Evolutionary conservation across 2,888 invertebrate species (phyloP), one percentile per base, ranked within the genome.

Genomic region (Macrophya alboannulata): DNA sequence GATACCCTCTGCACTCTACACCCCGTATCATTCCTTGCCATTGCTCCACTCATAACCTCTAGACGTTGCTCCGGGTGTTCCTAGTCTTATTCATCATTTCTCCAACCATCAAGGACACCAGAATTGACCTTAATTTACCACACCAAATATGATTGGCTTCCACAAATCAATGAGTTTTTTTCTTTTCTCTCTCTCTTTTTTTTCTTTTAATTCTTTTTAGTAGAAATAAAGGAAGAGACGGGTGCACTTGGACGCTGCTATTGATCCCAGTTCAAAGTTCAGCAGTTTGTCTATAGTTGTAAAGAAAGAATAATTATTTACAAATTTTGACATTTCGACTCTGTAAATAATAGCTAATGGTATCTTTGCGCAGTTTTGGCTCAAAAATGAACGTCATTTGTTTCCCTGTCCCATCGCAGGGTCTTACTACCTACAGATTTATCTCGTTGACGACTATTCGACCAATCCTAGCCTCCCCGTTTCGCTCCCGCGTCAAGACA

Each of bases 401-500:
- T 83, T 83, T 68, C 51, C 68, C 68, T 12, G 37, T 45, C n/a
- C 81, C 37, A 43, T 81, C 8, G 37, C 68, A 10, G 31, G 37
- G 37, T 83, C 83, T 45, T 68, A 65, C 71, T 62, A 45, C 68
- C 48, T 51, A 68, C 48, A 83, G 83, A 83, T 83, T 83, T 83
- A 83, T 83, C 83, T 81, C 81, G 81, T 40, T 81, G 62, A 81
- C 81, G 81, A 45, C 43, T 81, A 81, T 81, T 51, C 81, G 81
- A 62, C 81, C 71, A 68, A 68, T 83, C 71, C 83, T 48, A 37
- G 83, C 68, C 17, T 71, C 83, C 71, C 83, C 68, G 37, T 59
- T 81, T 81, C 81, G 59, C 71, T 43, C 83, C 48, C 43, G 85
- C 59, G 62, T 72, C 82, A 62, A 72, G 86, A 85, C 85, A 87